Evolutionary conservation across 1,140 invertebrate species (phyloP), one percentile per base, ranked within the genome.

Genomic region (Drosophila sulfurigaster): DNA sequence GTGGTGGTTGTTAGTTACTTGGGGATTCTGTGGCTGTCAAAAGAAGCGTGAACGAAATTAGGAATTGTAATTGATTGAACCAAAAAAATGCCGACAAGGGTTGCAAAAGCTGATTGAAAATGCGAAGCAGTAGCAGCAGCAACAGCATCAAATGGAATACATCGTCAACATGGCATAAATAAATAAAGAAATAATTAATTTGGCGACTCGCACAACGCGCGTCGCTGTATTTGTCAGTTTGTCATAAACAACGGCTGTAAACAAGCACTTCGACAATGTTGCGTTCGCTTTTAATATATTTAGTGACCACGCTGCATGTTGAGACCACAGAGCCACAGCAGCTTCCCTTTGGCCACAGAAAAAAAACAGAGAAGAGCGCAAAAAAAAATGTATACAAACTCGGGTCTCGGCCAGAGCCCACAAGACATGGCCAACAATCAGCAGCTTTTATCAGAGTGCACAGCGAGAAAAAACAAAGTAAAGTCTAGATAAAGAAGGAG

Each of bases 401-500:
- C 20, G 28, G 49, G 16, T 54, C 38, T 48, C 32, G 16, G 13
- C 15, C 69, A 57, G 45, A 58, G 58, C 63, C 15, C 49, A 54
- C 60, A 75, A 78, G 76, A 78, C 76, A 78, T 65, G 62, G 59
- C n/a, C 68, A 63, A 64, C 78, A 79, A 78, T 78, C 75, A 78
- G 69, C 64, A 70, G 63, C 56, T 75, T 71, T 66, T 75, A 66
- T 71, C 72, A 78, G 32, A 46, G 32, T 45, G 38, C 69, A 67
- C 65, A 56, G 54, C 45, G 28, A 57, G 7, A 51, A 46, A 28
- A 57, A 57, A 10, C 10, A 28, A 75, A 43, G 46, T 16, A 32
- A 35, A 13, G 5, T 7, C 10, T 11, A 7, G 2, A 1, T 11
- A 32, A 20, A 1, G 6, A 1, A 15, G n/a, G 13, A 25, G 28